Evolutionary conservation across 2,797 vertebrate genomes (phyloP), one percentile per base, ranked within the genome.

Genomic region (Gobionotothen gibberifrons): DNA sequence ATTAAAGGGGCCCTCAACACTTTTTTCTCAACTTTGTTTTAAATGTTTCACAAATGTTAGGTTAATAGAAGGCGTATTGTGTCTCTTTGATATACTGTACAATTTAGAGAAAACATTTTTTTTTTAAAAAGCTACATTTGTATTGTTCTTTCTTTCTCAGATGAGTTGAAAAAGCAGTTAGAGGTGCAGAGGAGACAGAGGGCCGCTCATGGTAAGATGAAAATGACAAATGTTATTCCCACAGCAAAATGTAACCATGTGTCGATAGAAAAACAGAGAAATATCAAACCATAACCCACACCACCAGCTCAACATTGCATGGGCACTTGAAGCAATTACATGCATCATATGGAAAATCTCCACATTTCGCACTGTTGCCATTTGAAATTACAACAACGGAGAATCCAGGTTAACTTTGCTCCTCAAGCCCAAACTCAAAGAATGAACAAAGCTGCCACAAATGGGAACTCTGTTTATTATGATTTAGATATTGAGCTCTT

Each of bases 141-240:
- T 59, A 61, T 49, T 58, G 13, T 56, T 64, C 22, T 55, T 29
- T 53, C 53, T 87, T 70, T 84, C 52, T 63, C 92, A 98, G 97
- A 95, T 81, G 90, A 89, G 71, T 82, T 97, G 86, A 98, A 97
- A 94, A 95, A 91, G 73, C 91, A 95, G 39, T 86, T 98, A 76
- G 95, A 91, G 22, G 90, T 92, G 84, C 91, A 93, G 49, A 94
- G 94, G 44, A 89, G 95, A 84, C 96, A 96, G 89, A 94, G 88
- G 44, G 96, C 94, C 26, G 96, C 93, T 84, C 82, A 90, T 58
- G 95, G 97, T 98, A 85, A 88, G 94, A 86, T 32, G 60, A 42
- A 59, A 15, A 49, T 59, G 12, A 72, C 26, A 22, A 17, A 21
- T 1, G 16, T 59, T 68, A 54, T 21, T 66, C 19, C 59, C 49